phyloP scores from a whole-genome alignment of 2,888 invertebrate genomes.

The Exephanes ischioxanthus region DNA sequence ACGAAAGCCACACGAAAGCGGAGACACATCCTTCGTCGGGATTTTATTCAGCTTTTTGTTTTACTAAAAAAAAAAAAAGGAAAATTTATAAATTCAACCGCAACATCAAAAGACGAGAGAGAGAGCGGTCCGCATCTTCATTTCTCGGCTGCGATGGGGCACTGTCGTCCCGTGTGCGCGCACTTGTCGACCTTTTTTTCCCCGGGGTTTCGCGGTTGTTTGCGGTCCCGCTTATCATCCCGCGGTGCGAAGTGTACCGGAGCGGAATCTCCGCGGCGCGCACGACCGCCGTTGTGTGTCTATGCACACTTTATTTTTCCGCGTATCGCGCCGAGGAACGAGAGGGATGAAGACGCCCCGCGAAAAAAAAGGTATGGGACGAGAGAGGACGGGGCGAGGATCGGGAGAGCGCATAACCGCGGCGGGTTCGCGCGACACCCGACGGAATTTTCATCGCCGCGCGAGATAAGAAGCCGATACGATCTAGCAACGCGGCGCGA shows the following conservation, averaged over 20 bases:
- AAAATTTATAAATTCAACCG: slow-evolving; percentile 30
- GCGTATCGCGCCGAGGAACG: slow-evolving; percentile 9
- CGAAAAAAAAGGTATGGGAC: slow-evolving; percentile 3
- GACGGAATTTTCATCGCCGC: slow-evolving; percentile 46
- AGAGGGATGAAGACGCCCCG: slow-evolving; percentile 12
- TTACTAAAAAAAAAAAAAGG: not conserved
- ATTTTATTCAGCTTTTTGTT: slow-evolving; percentile 36
- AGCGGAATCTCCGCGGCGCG: slow-evolving; percentile 16
- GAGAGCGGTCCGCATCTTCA: slow-evolving; percentile 19
- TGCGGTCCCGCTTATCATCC: slow-evolving; percentile 65
- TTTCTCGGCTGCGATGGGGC: slow-evolving; percentile 18
- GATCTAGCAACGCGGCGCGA: slow-evolving; percentile 41
- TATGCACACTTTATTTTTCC: slow-evolving; percentile 16
- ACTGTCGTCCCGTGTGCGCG: not conserved
- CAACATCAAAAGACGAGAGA: slow-evolving; percentile 63
- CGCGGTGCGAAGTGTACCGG: slow-evolving; percentile 1
- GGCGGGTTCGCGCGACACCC: slow-evolving; percentile 20
- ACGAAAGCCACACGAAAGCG: slow-evolving; percentile 47
- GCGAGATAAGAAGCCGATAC: slow-evolving; percentile 63
- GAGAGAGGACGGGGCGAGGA: not conserved
- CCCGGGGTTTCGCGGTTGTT: slow-evolving; percentile 59
- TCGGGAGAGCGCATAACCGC: not conserved
- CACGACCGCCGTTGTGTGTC: slow-evolving; percentile 9
- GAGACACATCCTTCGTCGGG: slow-evolving; percentile 43
- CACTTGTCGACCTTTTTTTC: slow-evolving; percentile 47